Percentiles rank a stretch among this genome's conserved stretches.
Evolutionary conservation across 2,888 invertebrate genomes (phyloP).

Genomic region (Eupithecia subumbrata): DNA sequence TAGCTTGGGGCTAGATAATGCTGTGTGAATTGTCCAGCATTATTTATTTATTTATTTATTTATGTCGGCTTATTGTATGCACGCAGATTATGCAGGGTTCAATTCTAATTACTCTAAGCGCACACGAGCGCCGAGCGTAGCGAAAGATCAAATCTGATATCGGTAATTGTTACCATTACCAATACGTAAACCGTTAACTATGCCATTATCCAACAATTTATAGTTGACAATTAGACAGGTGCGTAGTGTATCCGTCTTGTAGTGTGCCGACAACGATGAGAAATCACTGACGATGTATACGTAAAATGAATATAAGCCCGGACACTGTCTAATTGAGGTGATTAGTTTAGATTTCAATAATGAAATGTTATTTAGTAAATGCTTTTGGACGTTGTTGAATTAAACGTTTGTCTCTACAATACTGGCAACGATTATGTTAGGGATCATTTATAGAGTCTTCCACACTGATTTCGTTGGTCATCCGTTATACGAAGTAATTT

Average conservation of each 20-base stretch:
- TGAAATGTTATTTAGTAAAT: slow-evolving; percentile 18
- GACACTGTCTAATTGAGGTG: slow-evolving; percentile 61
- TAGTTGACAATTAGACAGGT: slow-evolving; percentile 61
- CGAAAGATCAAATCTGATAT: slow-evolving; percentile 60
- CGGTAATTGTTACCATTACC: slow-evolving; percentile 58
- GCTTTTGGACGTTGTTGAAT: neutral
- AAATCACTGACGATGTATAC: slow-evolving; percentile 66
- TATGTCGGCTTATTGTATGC: slow-evolving; percentile 21
- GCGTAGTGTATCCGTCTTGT: slow-evolving; percentile 51
- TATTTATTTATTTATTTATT: too few relatives aligned
- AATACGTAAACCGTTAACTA: slow-evolving; percentile 60
- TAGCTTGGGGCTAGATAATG: too few relatives aligned
- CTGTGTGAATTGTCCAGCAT: too few relatives aligned
- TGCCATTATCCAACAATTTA: slow-evolving; percentile 62
- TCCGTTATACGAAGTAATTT: neutral
- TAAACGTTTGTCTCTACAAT: neutral
- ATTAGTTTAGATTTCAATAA: slow-evolving; percentile 60
- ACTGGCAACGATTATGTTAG: neutral
- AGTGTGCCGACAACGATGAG: slow-evolving; percentile 60
- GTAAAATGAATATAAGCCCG: slow-evolving; percentile 67
- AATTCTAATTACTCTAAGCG: slow-evolving; percentile 37
- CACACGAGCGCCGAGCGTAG: slow-evolving; percentile 49
- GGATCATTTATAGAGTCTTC: neutral
- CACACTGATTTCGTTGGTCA: neutral
- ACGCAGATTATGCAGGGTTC: slow-evolving; percentile 22